phyloP scores from a whole-genome alignment of 1,140 invertebrate species.

The Medauroidea extradentata region DNA sequence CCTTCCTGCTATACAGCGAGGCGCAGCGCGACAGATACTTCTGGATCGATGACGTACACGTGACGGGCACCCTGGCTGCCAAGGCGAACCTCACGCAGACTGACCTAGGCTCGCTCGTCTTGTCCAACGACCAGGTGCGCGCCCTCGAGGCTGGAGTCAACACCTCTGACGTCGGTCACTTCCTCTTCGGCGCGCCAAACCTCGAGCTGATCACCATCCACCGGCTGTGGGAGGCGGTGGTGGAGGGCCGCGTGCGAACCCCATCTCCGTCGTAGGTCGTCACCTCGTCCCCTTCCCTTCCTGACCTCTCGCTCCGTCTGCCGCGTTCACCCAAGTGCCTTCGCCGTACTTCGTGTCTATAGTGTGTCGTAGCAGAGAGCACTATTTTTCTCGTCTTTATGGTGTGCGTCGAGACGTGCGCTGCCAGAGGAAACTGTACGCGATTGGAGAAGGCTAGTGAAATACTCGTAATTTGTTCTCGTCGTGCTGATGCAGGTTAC shows the following conservation, averaged over 20 bases:
- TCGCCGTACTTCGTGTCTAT: no score
- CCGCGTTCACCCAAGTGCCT: background rate
- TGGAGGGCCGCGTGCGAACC: background rate
- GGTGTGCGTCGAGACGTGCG: no score
- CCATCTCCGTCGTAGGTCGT: no score
- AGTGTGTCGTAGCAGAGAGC: no score
- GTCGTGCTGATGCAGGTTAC: no score
- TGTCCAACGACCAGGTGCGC: conserved; percentile 29
- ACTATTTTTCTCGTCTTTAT: no score
- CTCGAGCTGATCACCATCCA: background rate
- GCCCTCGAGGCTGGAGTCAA: background rate
- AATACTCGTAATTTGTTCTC: no score
- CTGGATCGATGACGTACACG: conserved; percentile 83
- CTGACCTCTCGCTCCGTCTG: background rate
- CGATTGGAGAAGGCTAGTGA: no score
- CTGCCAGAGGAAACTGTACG: no score
- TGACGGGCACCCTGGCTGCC: conserved; percentile 67
- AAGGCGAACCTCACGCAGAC: conserved; percentile 55
- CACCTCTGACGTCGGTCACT: background rate
- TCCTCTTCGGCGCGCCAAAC: conserved; percentile 15
- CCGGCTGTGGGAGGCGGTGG: conserved; percentile 6
- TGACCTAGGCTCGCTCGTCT: conserved; percentile 44
- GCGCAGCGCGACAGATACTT: conserved; percentile 63
- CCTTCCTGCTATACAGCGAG: conserved; percentile 57
- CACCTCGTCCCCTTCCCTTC: no score